Evolutionary conservation across 2,888 invertebrate genomes (phyloP), one percentile per base, ranked within the genome.

Genomic region (Apodemia duryi): DNA sequence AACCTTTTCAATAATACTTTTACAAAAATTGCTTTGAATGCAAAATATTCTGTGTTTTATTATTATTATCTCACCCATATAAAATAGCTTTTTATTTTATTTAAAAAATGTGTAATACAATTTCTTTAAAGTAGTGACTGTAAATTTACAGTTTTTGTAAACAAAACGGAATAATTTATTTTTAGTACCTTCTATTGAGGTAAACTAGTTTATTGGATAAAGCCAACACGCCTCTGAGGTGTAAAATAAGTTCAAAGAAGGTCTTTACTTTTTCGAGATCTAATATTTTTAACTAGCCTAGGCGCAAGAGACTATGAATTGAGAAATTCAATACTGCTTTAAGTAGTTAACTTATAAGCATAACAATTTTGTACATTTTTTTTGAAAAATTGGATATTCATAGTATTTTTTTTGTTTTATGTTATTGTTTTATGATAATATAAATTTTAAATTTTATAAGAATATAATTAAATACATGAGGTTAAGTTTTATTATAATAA

Each of bases 201-300:
- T 28, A 10, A 49, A 28, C 28, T 52, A 52, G 46, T 46, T 46
- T 13, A 46, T 46, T 46, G 46, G 46, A 46, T 13, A 46, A 2
- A 46, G 13, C 11, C 46, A 46, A 13, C 13, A 43, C 10, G 10
- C 11, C 13, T 46, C 4, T 46, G 46, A 46, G 46, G 13, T 46
- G 46, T 46, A 4, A 46, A 46, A 46, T 46, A 13, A 46, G 46
- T 46, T 46, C 46, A 46, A 52, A 52, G 11, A 54, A 54, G 54
- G 54, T 54, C 54, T 54, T 54, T 54, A 29, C 29, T 29, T 54
- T 54, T 54, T 54, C 54, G 54, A 54, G 54, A 54, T 54, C 54
- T 54, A 28, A 29, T 54, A 54, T 54, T 11, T 54, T 54, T 54
- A 54, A 54, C 11, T 54, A 54, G 54, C 29, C 32, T 54, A 28